These are phyloP conservation scores for Virgularia gustaviana DNA, from an alignment of 92 coral and sea anemone species.

Conservation along the genomic window DNA sequence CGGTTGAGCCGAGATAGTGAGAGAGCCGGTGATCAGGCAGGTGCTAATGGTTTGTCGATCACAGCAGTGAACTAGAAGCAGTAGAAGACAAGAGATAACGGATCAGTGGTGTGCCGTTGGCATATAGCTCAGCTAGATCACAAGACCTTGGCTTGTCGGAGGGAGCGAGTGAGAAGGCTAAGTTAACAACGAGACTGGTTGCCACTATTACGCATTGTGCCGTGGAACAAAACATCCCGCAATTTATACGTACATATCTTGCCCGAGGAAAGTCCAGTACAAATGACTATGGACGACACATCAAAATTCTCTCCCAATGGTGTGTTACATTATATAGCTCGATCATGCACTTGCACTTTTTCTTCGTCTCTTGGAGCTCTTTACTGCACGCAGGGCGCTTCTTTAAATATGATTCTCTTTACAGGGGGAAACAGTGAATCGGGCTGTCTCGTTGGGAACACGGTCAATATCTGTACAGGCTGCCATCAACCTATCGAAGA, in stretches of 20 bases:
- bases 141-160: no score
- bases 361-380: not conserved
- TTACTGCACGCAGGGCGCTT: not conserved
- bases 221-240: no score
- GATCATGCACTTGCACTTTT: not conserved
- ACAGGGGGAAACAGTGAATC: constrained; percentile 25
- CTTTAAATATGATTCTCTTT: not conserved
- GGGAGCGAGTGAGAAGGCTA: no score
- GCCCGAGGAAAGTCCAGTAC: no score
- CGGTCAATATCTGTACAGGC: constrained; percentile 85
- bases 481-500: constrained; percentile 98
- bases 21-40: not conserved
- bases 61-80: not conserved
- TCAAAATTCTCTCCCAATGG: constrained; percentile 25
- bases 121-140: no score
- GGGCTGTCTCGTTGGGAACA: constrained; percentile 23
- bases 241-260: no score
- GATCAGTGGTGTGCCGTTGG: no score
- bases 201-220: no score
- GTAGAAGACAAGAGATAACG: not conserved
- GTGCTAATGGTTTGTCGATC: constrained; percentile 13
- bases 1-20: not conserved
- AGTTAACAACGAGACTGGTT: no score
- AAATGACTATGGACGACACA: constrained; percentile 96
- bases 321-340: no score